Base-by-base conservation (phyloP, 92 coral and sea anemone species). In the Meandrina meandrites region DNA sequence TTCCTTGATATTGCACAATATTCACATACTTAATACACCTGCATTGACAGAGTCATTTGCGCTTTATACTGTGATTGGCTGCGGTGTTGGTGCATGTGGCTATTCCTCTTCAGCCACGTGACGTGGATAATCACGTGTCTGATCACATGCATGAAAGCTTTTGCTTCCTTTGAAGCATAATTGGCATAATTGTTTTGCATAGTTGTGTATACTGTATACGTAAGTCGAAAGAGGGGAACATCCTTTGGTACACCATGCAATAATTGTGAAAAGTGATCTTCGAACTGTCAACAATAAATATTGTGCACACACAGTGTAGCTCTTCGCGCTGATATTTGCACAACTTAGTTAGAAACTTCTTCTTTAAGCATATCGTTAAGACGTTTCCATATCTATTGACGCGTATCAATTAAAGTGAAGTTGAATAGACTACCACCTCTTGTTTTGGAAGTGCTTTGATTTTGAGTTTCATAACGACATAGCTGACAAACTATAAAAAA, bases 1-100 rank as follows among this genome's bases (percentile, higher is more conserved):
- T 77, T 54, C 81, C 81, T 50, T 27, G 53, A 24, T 45, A 50
- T n/a, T 77, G 81, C 81, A 50, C 81, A 28, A 47, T 16, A 16
- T 22, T 77, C 78, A 77, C 40, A 31, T 77, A 16, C 15, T 51
- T 77, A 24, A 9, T 50, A 28, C 81, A 77, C 79, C 50, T 47
- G 79, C 79, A 76, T 76, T 47, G 13, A 42, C 79, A 24, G 19
- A 66, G 71, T 10, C 71, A 12, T 66, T 66, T 66, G 71, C 18
- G 71, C 32, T 11, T 10, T 4, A 57, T 57, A 8, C 69, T 62
- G 69, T 62, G 69, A 62, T 62, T 62, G 69, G 69, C 24, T 10
- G 69, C 22, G 31, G 30, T 30, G 13, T 0, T n/a, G 69, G 27
- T 62, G 69, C 11, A 62, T 24, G 31, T 62, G 69, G 69, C 11